Base-by-base conservation (phyloP, 2,113 vertebrate species). In the Hucho hucho region DNA sequence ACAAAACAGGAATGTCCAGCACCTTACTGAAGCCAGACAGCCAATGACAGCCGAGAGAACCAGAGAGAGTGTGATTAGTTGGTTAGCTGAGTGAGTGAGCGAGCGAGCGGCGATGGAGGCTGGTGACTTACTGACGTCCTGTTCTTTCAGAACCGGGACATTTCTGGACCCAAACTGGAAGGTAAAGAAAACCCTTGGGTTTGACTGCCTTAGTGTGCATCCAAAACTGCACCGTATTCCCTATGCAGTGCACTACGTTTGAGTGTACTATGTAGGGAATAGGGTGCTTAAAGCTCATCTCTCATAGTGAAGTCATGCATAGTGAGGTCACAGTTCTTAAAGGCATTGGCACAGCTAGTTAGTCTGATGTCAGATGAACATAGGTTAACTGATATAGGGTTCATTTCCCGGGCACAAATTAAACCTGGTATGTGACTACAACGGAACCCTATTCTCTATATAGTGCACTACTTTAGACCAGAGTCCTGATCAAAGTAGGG, bases 121-220 rank as follows among this genome's bases (percentile, higher is more conserved):
- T 88, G 71, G 88, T 90, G 93, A 98, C 97, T 98, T 98, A 98
- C 97, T 95, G 89, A 87, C 93, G 89, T 93, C 91, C 91, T 91
- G 91, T 93, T 93, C 93, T 92, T 90, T 98, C 96, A 98, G 93
- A 98, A 95, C 90, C 95, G 94, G 93, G 96, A 97, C 94, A 97
- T 95, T 93, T 98, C 96, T 94, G 94, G 94, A 93, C 96, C 94
- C 81, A 95, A 89, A 92, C 97, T 98, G 97, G 91, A 98, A 98
- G 93, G 95, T 93, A 96, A 97, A 98, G 85, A 98, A 91, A 95
- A 91, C 92, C 91, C 88, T 87, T 88, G 89, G 89, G 91, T 94
- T 93, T 94, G 91, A 90, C 84, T 88, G 86, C 74, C 77, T 81
- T 49, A 64, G 74, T 16, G 74, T 43, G 49, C 49, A 53, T 53